A percentile compares a stretch with the other conserved stretches of the same genome.
Evolutionary conservation across 1,140 invertebrate species (phyloP).

Genomic region (Eufriesea mexicana): DNA sequence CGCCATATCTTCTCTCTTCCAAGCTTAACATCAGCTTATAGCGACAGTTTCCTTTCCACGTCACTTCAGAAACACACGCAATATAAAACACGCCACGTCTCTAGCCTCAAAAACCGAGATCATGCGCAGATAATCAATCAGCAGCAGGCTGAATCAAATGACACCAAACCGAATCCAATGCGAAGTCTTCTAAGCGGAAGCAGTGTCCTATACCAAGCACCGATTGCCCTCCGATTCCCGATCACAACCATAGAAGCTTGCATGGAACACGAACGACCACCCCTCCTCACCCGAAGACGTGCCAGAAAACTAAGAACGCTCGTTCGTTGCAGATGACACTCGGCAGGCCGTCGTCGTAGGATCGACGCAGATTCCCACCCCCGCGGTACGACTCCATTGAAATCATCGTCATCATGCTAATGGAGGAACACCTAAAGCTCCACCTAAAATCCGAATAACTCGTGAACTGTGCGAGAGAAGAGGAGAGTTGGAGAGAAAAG

Average conservation of each 20-base stretch:
- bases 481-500: no score
- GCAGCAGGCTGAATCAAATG: no score
- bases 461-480: no score
- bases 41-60: no score
- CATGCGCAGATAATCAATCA: no score
- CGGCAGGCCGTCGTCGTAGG: slow-evolving; percentile 59
- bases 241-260: neutral
- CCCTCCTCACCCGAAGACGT: no score
- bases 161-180: neutral
- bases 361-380: slow-evolving; percentile 42
- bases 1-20: no score
- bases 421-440: neutral
- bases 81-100: no score
- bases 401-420: slow-evolving; percentile 15
- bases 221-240: slow-evolving; percentile 12
- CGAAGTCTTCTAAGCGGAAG: neutral
- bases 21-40: no score
- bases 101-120: no score
- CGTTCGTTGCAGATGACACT: slow-evolving; percentile 64
- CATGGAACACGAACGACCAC: slow-evolving; percentile 16
- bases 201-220: neutral
- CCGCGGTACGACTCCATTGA: no score
- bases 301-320: slow-evolving; percentile 32
- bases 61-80: no score
- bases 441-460: neutral